Base-by-base conservation (phyloP, 1,140 invertebrate species). In the Tetragnatha versicolor region DNA sequence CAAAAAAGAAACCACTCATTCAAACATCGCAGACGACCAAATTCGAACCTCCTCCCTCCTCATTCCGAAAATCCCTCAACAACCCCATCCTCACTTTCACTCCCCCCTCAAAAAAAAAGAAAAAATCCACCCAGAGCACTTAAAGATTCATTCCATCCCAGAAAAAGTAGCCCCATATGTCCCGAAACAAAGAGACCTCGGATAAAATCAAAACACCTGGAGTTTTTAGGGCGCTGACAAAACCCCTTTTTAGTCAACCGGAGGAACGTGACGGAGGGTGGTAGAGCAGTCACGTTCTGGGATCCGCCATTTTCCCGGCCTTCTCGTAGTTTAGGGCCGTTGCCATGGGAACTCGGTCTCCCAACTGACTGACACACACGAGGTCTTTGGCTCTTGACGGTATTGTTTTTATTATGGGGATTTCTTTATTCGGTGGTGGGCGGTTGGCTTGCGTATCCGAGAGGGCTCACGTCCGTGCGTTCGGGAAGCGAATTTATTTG, bases 191-290 rank as follows among this genome's bases (percentile, higher is more conserved):
- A n/a, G n/a, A n/a, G n/a, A n/a, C n/a, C n/a, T n/a, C n/a, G n/a
- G n/a, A n/a, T n/a, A n/a, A n/a, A n/a, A n/a, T n/a, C n/a, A n/a
- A n/a, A n/a, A n/a, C 63, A 33, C 45, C 35, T 68, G 31, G 5
- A 49, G 39, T 68, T 68, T 68, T 68, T 68, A 68, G 27, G 25
- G 14, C 27, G 65, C 29, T 49, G 42, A 68, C 65, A 47, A 68
- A 47, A 47, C 14, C 45, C 27, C 45, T 68, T 68, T 68, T 35
- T 29, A 68, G 65, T 68, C 65, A 68, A 68, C 65, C 22, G 42
- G 25, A 17, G 9, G 33, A 33, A 68, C 65, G 65, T 68, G 65
- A 27, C 65, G 9, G 6, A n/a, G 33, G 20, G 37, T 7, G 33
- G 14, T 14, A 20, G 27, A 22, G 10, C n/a, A 70, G 66, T 70